Base-by-base conservation (phyloP, 1,140 invertebrate species). In the Hylaeus anthracinus region DNA sequence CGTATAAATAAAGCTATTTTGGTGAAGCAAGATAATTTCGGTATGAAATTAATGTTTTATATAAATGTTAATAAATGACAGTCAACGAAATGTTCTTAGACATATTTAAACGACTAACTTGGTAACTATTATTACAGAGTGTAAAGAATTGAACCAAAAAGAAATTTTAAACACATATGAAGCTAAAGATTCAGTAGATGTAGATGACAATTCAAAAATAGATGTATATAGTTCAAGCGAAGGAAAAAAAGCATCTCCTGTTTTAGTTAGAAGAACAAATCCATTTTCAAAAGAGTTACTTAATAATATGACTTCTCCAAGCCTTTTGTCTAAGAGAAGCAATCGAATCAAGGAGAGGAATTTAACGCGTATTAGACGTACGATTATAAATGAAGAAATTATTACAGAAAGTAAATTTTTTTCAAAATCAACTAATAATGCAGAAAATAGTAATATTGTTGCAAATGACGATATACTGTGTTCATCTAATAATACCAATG, bases 361-460 rank as follows among this genome's bases (percentile, higher is more conserved):
- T 58, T 69, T 83, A 45, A 85, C 79, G 56, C 85, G 72, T n/a
- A 48, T 88, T 41, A 78, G 61, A 41, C 71, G 81, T 53, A 88
- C 87, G 48, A 64, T 86, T 53, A 53, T 88, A 58, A 53, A 84
- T 55, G 83, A 88, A 48, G 79, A 78, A 69, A 9, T 53, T 72
- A 5, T 88, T 26, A 64, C 77, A 10, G 75, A 88, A 72, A 88
- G 87, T 41, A 88, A 85, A 88, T 88, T 82, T 69, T 88, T 88
- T 60, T 48, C 63, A 6, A 86, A 58, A 55, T 10, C 55, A n/a
- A 2, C 51, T 9, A n/a, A 9, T 65, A 37, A 58, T 10, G 15
- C 72, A 26, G 14, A 26, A 3, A 15, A 53, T 5, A 67, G 8
- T 9, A 12, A 15, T 55, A 26, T n/a, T 56, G 2, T 37, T 60